Evolutionary conservation across 2,113 vertebrate species (phyloP).

Genomic region (Tragelaphus imberbis): DNA sequence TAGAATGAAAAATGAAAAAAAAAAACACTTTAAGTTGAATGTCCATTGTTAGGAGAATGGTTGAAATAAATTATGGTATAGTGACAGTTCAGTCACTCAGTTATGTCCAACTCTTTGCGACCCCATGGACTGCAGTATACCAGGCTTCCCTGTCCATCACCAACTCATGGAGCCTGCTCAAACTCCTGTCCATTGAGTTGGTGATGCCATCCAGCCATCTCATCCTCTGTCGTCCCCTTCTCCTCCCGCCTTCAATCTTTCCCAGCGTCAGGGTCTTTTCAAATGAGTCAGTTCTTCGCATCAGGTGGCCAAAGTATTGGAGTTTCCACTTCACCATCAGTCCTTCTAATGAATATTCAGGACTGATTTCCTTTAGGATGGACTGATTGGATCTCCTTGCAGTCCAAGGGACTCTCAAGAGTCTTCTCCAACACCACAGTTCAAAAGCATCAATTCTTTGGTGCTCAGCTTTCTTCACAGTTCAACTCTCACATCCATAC

Average conservation of each 20-base stretch:
- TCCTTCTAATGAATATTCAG: neutral
- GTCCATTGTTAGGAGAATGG: neutral
- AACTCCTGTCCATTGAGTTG: accelerated
- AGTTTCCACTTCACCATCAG: neutral
- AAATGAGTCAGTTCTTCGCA: accelerated
- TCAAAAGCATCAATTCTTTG: accelerated
- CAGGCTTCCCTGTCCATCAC: neutral
- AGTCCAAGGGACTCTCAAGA: neutral
- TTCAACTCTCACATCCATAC: neutral
- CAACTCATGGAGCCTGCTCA: neutral
- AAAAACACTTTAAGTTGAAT: neutral
- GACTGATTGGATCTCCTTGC: neutral
- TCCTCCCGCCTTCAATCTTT: neutral
- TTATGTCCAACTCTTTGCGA: neutral
- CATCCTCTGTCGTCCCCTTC: neutral
- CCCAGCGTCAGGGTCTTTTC: neutral
- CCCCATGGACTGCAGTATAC: neutral
- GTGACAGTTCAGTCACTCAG: neutral
- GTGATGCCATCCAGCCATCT: neutral
- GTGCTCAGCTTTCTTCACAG: neutral
- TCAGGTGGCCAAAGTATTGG: neutral
- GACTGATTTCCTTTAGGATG: neutral
- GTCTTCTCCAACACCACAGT: neutral
- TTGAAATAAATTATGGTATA: neutral
- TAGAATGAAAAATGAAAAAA: neutral